Evolutionary conservation across 1,140 invertebrate species (phyloP).

Genomic region (Lucilia cuprina): DNA sequence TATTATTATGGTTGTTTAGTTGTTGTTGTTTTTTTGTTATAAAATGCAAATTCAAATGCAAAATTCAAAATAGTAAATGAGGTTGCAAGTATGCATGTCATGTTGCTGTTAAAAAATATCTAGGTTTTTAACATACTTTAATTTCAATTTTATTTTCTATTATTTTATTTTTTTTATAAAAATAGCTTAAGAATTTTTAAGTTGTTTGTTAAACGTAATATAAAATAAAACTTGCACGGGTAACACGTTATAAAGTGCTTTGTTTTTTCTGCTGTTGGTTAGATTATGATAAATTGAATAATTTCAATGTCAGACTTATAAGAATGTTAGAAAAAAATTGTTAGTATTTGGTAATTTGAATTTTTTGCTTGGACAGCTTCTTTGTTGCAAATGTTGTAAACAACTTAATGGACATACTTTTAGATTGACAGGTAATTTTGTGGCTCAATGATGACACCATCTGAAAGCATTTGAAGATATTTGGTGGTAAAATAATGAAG

Average conservation of each 20-base stretch:
- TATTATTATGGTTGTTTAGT: background rate
- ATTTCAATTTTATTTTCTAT: background rate
- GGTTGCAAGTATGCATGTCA: background rate
- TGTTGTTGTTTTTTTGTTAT: background rate
- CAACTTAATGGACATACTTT: too few species aligned
- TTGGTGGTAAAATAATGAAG: too few species aligned
- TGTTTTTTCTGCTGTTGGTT: background rate
- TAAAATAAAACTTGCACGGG: background rate
- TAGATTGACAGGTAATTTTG: too few species aligned
- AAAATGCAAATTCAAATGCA: background rate
- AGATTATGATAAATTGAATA: slow-evolving; percentile 1
- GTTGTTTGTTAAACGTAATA: background rate
- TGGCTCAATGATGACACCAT: too few species aligned
- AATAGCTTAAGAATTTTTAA: background rate
- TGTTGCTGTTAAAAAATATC: background rate
- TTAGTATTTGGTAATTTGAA: background rate
- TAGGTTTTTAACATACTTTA: slow-evolving; percentile 2
- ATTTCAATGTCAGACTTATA: background rate
- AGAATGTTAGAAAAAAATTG: background rate
- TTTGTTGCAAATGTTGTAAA: background rate
- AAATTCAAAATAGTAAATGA: background rate
- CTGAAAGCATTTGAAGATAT: too few species aligned
- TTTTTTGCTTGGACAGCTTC: background rate
- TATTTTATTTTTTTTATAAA: background rate
- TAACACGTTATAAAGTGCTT: background rate